These are phyloP conservation scores for Orestias chungarensis DNA, from an alignment of 2,797 vertebrate genomes.

Conservation along the genomic window DNA sequence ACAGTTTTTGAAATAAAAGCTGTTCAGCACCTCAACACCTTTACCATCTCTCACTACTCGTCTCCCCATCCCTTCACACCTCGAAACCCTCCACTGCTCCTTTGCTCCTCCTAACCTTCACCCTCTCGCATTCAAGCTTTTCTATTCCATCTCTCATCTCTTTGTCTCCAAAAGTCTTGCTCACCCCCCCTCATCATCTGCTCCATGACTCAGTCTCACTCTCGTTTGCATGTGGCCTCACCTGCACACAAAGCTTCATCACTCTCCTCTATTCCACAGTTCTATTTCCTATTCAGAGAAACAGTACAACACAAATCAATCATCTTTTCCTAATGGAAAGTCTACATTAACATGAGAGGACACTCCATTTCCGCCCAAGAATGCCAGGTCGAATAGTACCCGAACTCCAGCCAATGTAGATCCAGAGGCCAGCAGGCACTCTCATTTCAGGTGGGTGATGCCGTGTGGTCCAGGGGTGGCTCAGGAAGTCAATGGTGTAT, in stretches of 20 bases:
- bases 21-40: conserved; percentile 42
- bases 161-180: conserved; percentile 16
- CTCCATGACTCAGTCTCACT: conserved; percentile 66
- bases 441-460: conserved; percentile 75
- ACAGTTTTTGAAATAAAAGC: conserved; percentile 46
- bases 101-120: conserved; percentile 55
- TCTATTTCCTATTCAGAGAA: conserved; percentile 69
- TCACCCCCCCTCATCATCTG: conserved; percentile 39
- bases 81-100: conserved; percentile 34
- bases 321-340: conserved; percentile 82
- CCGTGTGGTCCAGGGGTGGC: conserved; percentile 69
- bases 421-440: conserved; percentile 49
- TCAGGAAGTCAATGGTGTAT: conserved; percentile 76
- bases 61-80: conserved; percentile 31
- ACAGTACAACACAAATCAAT: conserved; percentile 79
- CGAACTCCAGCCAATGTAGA: conserved; percentile 57
- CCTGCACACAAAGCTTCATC: conserved; percentile 73
- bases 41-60: conserved; percentile 43
- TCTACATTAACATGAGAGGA: conserved; percentile 84
- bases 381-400: conserved; percentile 78
- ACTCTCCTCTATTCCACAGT: conserved; percentile 67
- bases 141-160: conserved; percentile 57
- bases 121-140: conserved; percentile 45
- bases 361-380: conserved; percentile 82
- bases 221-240: conserved; percentile 62